Percentiles rank a stretch among this genome's conserved stretches.
These are phyloP conservation scores for Allygus modestus DNA, from an alignment of 2,888 invertebrate species.

Conservation along the genomic window DNA sequence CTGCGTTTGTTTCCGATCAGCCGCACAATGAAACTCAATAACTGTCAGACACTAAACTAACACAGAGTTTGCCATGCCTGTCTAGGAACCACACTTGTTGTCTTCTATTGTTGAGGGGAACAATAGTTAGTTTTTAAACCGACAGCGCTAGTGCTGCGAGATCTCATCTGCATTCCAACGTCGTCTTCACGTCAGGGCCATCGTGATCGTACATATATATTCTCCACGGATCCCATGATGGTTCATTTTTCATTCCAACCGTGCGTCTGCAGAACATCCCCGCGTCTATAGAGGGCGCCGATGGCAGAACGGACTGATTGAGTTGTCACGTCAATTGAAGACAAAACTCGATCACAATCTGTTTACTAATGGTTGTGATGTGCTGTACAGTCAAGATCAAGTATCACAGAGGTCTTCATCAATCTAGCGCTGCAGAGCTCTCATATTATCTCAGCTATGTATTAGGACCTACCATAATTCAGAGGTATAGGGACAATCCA, in stretches of 20 bases:
- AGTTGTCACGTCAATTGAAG: not conserved
- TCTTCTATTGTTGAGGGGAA: not conserved
- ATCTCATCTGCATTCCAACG: conserved; percentile 11
- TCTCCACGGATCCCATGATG: not conserved
- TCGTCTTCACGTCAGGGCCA: conserved; percentile 7
- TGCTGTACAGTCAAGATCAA: too few species aligned
- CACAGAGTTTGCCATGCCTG: not conserved
- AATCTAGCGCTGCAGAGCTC: too few species aligned
- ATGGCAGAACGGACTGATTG: not conserved
- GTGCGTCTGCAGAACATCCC: not conserved
- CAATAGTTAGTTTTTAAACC: not conserved
- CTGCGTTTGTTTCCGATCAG: not conserved
- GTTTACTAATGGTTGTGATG: too few species aligned
- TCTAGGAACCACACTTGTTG: not conserved
- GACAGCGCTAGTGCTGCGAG: not conserved
- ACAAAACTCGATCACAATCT: not conserved
- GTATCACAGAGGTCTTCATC: too few species aligned
- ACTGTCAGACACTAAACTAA: not conserved
- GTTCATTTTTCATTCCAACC: not conserved
- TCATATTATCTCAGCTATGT: too few species aligned
- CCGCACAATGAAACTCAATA: too few species aligned
- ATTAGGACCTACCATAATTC: too few species aligned
- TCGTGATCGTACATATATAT: not conserved
- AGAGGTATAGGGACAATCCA: too few species aligned
- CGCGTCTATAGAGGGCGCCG: not conserved